Conservation (phyloP, 30 jellyfish, hydroid and myxozoan species). For the Mastigias papua region DNA sequence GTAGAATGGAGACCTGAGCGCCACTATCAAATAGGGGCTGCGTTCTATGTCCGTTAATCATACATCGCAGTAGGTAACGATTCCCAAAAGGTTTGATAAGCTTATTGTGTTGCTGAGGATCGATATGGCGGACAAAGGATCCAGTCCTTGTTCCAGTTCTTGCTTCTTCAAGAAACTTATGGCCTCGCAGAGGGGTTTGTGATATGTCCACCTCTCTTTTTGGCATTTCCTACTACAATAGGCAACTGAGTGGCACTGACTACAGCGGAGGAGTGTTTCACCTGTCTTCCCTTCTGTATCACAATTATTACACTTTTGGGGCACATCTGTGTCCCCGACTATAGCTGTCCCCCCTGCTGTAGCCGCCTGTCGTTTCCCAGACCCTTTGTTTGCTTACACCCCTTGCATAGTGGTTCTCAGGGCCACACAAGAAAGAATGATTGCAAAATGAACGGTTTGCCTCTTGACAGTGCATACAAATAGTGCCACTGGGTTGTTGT, state of each 20-base stretch:
- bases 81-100: conserved; percentile 42
- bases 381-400: conserved; percentile 7
- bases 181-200: conserved; percentile 31
- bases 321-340: conserved; percentile 23
- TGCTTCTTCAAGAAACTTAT: conserved; percentile 27
- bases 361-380: conserved; percentile 40
- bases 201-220: conserved; percentile 38
- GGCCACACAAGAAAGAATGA: conserved; percentile 7
- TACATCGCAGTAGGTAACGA: conserved; percentile 16
- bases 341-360: conserved; percentile 14
- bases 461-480: conserved; percentile 8
- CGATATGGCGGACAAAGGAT: conserved; percentile 22
- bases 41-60: not conserved
- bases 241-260: not conserved
- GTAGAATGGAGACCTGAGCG: conserved; percentile 51
- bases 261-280: not conserved
- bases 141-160: not conserved
- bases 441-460: not conserved
- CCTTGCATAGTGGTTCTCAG: conserved; percentile 16
- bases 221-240: conserved; percentile 23
- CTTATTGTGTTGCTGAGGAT: conserved; percentile 8
- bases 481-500: not conserved
- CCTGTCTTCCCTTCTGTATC: not conserved
- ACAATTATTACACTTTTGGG: conserved; percentile 3
- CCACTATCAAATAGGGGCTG: conserved; percentile 59